A percentile compares a stretch with the other conserved stretches of the same genome.
These are phyloP conservation scores for Campoplex nolae DNA, from an alignment of 2,888 invertebrate genomes.

Conservation along the genomic window DNA sequence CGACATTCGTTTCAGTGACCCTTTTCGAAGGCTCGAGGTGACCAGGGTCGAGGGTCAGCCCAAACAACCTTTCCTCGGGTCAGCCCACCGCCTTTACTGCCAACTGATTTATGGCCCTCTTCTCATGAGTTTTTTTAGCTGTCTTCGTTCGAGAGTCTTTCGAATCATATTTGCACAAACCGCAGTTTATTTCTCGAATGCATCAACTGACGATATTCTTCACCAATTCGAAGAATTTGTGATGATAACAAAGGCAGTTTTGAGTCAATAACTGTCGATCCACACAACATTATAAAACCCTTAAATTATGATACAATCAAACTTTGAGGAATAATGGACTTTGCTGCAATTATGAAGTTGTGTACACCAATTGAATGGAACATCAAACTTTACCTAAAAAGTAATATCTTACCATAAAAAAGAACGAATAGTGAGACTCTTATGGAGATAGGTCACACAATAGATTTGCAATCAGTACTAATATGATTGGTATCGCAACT, in stretches of 20 bases:
- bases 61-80: conserved; percentile 83
- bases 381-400: no score
- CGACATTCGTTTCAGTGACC: conserved; percentile 52
- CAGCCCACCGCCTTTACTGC: conserved; percentile 79
- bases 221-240: not conserved
- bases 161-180: conserved; percentile 11
- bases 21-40: conserved; percentile 69
- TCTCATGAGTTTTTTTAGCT: conserved; percentile 20
- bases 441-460: no score
- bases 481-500: no score
- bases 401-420: no score
- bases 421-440: no score
- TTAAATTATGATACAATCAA: not conserved
- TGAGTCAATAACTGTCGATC: not conserved
- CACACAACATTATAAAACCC: not conserved
- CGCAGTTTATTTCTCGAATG: not conserved
- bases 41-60: conserved; percentile 82
- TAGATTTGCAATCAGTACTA: no score
- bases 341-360: no score
- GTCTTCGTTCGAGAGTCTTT: conserved; percentile 26
- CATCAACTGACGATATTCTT: not conserved
- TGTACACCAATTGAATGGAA: not conserved
- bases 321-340: no score
- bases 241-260: not conserved
- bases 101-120: conserved; percentile 82